Conservation (phyloP, 2,113 vertebrate species). For the Cyphomyrus plagiostoma region DNA sequence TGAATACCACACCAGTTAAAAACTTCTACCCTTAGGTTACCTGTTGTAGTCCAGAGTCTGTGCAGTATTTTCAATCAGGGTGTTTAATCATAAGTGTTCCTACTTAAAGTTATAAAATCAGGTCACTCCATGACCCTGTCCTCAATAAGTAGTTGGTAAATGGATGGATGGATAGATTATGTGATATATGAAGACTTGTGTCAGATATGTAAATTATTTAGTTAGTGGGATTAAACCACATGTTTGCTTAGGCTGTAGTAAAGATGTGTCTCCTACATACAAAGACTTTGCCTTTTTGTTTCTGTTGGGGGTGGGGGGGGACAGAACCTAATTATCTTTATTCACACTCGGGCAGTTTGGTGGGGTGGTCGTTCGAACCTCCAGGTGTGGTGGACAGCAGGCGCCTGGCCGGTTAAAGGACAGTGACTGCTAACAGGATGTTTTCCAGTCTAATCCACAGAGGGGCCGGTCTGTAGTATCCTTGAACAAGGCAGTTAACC, state of each 20-base stretch:
- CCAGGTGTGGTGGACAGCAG: not conserved
- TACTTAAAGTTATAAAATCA: not conserved
- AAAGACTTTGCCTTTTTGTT: not conserved
- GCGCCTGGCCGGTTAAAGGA: not conserved
- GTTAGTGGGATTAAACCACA: not conserved
- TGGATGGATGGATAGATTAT: not conserved
- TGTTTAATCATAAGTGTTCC: not conserved
- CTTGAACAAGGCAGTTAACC: not conserved
- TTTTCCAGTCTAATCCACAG: not conserved
- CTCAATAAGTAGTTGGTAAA: not conserved
- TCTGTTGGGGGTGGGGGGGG: not conserved
- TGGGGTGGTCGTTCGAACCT: not conserved
- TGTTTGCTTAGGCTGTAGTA: not conserved
- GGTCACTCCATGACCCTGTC: not conserved
- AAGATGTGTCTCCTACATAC: not conserved
- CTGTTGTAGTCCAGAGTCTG: not conserved
- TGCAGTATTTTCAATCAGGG: not conserved
- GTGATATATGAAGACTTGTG: not conserved
- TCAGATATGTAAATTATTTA: not conserved
- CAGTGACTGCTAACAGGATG: not conserved
- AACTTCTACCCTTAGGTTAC: not conserved
- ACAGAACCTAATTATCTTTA: not conserved
- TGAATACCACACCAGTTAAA: not conserved
- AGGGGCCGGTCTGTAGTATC: not conserved
- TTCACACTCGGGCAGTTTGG: not conserved